Percentiles rank a stretch among this genome's conserved stretches.
phyloP scores from a whole-genome alignment of 2,888 invertebrate genomes.

The Andrena haemorrhoa region DNA sequence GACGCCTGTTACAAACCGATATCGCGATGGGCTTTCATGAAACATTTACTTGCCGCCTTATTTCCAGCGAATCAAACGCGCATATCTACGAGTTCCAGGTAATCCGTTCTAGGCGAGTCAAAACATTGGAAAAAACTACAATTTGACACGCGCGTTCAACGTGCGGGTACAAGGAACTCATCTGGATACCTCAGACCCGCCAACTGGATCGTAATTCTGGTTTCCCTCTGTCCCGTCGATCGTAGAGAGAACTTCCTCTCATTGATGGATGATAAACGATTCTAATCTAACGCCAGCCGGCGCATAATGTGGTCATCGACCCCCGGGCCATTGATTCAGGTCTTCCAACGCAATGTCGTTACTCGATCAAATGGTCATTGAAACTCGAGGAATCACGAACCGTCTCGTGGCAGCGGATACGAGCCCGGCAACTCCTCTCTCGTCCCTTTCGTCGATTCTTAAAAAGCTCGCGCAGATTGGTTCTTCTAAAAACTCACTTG shows the following conservation, averaged over 20 bases:
- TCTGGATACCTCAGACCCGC: not conserved
- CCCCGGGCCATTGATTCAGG: conserved; percentile 58
- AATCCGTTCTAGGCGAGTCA: not conserved
- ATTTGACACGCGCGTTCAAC: not conserved
- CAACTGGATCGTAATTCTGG: conserved; percentile 2
- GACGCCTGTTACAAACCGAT: conserved; percentile 47
- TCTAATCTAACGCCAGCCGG: conserved; percentile 66
- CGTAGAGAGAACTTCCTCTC: conserved; percentile 65
- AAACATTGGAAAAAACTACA: not conserved
- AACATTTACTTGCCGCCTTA: conserved; percentile 15
- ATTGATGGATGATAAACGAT: conserved; percentile 73
- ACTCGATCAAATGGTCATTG: conserved; percentile 42
- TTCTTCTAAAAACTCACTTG: not conserved
- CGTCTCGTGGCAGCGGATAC: not conserved
- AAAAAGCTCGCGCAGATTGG: no score
- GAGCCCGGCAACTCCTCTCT: not conserved
- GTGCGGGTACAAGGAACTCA: no score
- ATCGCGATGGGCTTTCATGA: conserved; percentile 34
- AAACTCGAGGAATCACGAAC: conserved; percentile 43
- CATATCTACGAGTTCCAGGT: not conserved
- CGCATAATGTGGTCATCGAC: conserved; percentile 66
- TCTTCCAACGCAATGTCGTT: conserved; percentile 44
- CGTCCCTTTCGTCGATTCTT: not conserved
- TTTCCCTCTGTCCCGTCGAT: conserved; percentile 37
- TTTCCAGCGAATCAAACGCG: not conserved